Evolutionary conservation across 2,888 invertebrate species (phyloP).

Genomic region (Glyphotaelius pellucidus): DNA sequence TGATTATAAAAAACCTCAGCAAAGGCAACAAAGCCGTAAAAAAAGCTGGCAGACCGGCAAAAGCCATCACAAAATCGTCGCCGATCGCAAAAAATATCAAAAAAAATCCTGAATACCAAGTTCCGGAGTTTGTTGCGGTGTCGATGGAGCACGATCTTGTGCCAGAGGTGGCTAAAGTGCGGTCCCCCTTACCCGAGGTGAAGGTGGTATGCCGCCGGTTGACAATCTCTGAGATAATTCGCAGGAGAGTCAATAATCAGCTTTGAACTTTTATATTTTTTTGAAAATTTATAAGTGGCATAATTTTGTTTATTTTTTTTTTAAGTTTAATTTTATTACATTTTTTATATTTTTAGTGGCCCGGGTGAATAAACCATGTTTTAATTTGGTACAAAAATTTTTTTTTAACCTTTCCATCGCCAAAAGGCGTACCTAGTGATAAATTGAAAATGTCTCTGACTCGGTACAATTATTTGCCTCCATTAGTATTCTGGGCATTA

Average conservation of each 20-base stretch:
- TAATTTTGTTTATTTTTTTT: neutral
- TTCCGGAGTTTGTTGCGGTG: neutral
- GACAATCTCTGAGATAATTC: slow-evolving; percentile 33
- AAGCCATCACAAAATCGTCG: neutral
- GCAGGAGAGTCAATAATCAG: neutral
- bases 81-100: neutral
- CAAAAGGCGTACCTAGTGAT: too few relatives aligned
- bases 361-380: neutral
- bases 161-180: neutral
- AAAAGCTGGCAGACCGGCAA: neutral
- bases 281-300: neutral
- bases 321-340: neutral
- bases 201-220: slow-evolving; percentile 17
- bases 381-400: neutral
- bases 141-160: neutral
- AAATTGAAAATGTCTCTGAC: too few relatives aligned
- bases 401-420: too few relatives aligned
- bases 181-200: neutral
- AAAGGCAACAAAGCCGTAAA: neutral
- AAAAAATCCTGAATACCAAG: too few relatives aligned
- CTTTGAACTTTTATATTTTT: neutral
- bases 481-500: too few relatives aligned
- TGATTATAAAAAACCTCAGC: neutral
- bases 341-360: neutral
- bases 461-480: too few relatives aligned